These are phyloP conservation scores for Holacanthella duospinosa DNA, from an alignment of 2,888 invertebrate species.

Conservation along the genomic window DNA sequence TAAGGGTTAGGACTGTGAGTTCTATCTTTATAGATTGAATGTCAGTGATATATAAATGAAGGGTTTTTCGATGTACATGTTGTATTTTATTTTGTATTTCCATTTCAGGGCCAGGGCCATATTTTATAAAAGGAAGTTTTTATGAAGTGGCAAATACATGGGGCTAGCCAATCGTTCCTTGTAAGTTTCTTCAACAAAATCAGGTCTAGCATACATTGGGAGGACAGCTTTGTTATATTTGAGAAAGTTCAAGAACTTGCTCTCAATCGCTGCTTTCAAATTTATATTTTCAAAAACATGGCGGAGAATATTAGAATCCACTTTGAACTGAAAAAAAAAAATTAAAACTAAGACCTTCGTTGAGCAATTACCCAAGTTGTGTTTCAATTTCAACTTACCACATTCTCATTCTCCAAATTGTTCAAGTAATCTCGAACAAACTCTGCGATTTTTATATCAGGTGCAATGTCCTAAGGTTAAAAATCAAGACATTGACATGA, in stretches of 20 bases:
- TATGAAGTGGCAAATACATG: background rate
- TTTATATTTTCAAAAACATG: constrained; percentile 27
- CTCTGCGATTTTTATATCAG: constrained; percentile 17
- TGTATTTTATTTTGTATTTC: background rate
- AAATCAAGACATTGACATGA: background rate
- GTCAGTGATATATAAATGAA: background rate
- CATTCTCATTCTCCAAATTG: constrained; percentile 25
- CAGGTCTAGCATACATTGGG: constrained; percentile 33
- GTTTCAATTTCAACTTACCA: constrained; percentile 17
- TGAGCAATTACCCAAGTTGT: constrained; percentile 1
- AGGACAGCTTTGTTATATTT: constrained; percentile 21
- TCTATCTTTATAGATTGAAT: background rate
- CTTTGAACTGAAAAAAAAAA: constrained; percentile 19
- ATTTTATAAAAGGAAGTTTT: background rate
- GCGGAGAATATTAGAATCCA: constrained; percentile 31
- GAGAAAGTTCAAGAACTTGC: constrained; percentile 32
- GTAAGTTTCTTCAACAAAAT: constrained; percentile 27
- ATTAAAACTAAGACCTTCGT: background rate
- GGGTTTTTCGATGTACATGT: background rate
- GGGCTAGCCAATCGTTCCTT: constrained; percentile 1
- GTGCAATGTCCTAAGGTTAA: constrained; percentile 23
- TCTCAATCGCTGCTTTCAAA: constrained; percentile 25
- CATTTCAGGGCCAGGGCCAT: too few relatives aligned
- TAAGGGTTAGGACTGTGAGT: background rate
- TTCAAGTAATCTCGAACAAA: constrained; percentile 26